Percentiles rank a stretch among this genome's conserved stretches.
Conservation (phyloP, 1,140 invertebrate genomes). For the Monochamus saltuarius region DNA sequence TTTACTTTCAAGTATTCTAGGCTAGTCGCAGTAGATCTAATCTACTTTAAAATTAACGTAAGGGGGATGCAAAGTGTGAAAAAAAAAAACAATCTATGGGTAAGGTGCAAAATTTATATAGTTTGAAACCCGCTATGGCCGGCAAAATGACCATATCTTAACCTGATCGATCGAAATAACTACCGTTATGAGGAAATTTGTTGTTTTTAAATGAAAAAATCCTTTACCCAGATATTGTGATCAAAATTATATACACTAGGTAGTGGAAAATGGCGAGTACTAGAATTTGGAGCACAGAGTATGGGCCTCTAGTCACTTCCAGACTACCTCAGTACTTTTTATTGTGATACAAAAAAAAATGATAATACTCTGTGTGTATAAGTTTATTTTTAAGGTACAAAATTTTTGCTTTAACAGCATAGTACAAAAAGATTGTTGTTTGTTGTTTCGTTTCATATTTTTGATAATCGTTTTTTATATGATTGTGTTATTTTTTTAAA, state of each 20-base stretch:
- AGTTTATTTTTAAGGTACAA: conserved; percentile 22
- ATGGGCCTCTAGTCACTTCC: conserved; percentile 3
- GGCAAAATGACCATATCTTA: neutral
- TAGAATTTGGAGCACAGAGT: conserved; percentile 9
- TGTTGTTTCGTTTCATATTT: conserved; percentile 32
- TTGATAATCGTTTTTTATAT: conserved; percentile 5
- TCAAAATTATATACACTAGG: conserved; percentile 13
- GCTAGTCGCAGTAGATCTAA: conserved; percentile 11
- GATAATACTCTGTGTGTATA: conserved; percentile 18
- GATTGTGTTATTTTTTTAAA: neutral
- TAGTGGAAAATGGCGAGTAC: conserved; percentile 2
- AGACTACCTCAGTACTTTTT: conserved; percentile 26
- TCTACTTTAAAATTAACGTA: conserved; percentile 14
- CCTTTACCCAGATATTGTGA: conserved; percentile 9
- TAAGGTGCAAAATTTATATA: conserved; percentile 1
- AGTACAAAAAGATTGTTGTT: conserved; percentile 25
- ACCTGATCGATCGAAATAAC: neutral
- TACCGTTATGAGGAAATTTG: no score
- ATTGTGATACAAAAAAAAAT: conserved; percentile 24
- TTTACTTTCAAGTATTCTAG: conserved; percentile 6
- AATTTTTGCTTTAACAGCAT: conserved; percentile 29
- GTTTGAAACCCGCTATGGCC: conserved; percentile 18
- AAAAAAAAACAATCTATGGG: neutral
- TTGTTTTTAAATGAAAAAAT: neutral
- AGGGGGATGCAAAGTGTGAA: neutral